Evolutionary conservation across 2,113 vertebrate species (phyloP).

Genomic region (Acinonyx jubatus): DNA sequence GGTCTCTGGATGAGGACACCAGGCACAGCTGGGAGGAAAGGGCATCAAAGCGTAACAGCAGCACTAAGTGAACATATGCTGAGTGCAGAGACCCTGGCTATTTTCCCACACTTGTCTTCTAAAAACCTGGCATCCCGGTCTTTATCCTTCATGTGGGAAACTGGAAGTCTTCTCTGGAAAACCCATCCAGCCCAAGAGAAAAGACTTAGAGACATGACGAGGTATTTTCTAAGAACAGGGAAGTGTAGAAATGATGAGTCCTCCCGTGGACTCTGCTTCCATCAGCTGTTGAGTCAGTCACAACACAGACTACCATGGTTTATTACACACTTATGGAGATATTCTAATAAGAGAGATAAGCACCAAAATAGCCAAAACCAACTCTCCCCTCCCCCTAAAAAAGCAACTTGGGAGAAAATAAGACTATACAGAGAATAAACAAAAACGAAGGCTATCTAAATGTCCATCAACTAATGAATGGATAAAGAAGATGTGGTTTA

Average conservation of each 20-base stretch:
- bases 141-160: neutral
- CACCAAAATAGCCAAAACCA: neutral
- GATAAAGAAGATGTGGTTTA: no score
- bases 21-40: neutral
- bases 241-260: slow-evolving; percentile 2
- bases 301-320: neutral
- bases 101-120: neutral
- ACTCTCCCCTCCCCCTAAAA: neutral
- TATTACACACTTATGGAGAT: neutral
- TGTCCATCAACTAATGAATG: no score
- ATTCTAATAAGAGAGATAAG: neutral
- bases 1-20: neutral
- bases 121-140: neutral
- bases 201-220: neutral
- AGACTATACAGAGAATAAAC: neutral
- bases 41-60: neutral
- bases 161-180: neutral
- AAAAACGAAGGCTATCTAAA: slow-evolving; percentile 11
- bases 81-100: neutral
- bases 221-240: neutral
- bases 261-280: neutral
- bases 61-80: neutral
- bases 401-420: neutral
- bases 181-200: neutral
- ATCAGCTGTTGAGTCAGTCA: neutral